Evolutionary conservation across 2,113 vertebrate genomes (phyloP).

Genomic region (Nymphicus hollandicus): DNA sequence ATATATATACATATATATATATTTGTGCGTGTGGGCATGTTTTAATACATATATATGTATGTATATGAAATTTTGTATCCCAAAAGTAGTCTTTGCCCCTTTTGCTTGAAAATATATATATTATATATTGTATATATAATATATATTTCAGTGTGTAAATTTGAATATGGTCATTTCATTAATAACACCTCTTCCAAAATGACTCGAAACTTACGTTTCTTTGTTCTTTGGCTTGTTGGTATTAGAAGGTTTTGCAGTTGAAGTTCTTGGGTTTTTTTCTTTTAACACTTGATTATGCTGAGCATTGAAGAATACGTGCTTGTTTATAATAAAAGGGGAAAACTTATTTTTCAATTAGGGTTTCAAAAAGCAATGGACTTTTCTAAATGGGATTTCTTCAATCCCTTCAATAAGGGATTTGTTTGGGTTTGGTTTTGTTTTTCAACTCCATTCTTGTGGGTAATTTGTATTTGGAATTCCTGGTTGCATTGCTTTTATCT

Average conservation of each 20-base stretch:
- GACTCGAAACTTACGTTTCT: not conserved
- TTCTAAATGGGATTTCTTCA: constrained; percentile 20
- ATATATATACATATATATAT: constrained; percentile 48
- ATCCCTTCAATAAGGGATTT: not conserved
- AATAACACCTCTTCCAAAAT: constrained; percentile 34
- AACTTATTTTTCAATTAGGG: constrained; percentile 45
- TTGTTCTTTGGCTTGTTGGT: constrained; percentile 15
- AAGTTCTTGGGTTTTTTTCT: constrained; percentile 58
- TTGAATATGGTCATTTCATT: constrained; percentile 58
- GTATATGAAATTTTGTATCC: constrained; percentile 63
- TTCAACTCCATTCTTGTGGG: constrained; percentile 4
- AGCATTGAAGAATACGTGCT: constrained; percentile 37
- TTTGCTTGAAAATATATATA: constrained; percentile 40
- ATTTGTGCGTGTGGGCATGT: not conserved
- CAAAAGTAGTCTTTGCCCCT: constrained; percentile 51
- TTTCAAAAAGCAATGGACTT: not conserved
- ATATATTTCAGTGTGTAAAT: constrained; percentile 59
- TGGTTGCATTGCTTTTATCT: constrained; percentile 64
- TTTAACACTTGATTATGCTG: constrained; percentile 47
- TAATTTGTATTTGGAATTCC: constrained; percentile 55
- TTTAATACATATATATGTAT: constrained; percentile 53
- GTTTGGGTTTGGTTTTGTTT: not conserved
- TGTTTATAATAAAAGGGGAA: constrained; percentile 23
- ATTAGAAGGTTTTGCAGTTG: constrained; percentile 34
- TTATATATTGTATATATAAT: constrained; percentile 63